Conservation (phyloP, 2,888 invertebrate genomes). For the Mythimna vitellina region DNA sequence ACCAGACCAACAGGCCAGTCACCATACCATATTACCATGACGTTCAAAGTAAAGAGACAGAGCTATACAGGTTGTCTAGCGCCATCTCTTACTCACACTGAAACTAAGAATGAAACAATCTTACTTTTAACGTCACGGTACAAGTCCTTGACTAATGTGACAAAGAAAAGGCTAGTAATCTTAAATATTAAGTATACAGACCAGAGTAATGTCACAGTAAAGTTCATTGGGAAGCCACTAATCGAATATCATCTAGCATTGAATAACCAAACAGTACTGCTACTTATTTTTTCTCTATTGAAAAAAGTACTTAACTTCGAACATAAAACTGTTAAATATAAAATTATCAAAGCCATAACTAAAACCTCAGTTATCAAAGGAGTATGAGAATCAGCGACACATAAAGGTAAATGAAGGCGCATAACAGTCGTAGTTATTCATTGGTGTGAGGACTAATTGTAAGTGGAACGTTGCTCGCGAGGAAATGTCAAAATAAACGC, state of each 20-base stretch:
- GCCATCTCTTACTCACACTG: too few species aligned
- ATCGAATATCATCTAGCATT: background rate
- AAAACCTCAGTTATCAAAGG: slow-evolving; percentile 36
- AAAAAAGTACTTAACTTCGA: background rate
- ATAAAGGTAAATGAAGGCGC: slow-evolving; percentile 56
- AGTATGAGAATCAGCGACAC: slow-evolving; percentile 51
- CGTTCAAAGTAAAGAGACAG: too few species aligned
- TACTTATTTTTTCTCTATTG: background rate
- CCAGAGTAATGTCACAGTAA: background rate
- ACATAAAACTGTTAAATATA: slow-evolving; percentile 2
- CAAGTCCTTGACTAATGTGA: background rate
- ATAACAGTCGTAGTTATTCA: slow-evolving; percentile 59
- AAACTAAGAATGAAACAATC: too few species aligned
- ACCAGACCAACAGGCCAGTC: too few species aligned
- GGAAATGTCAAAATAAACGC: slow-evolving; percentile 77
- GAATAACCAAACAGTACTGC: background rate
- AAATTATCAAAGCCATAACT: slow-evolving; percentile 31
- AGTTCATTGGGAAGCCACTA: background rate
- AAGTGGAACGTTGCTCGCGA: slow-evolving; percentile 64
- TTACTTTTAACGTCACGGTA: too few species aligned
- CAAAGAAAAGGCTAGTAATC: background rate
- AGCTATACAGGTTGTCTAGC: too few species aligned
- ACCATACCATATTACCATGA: too few species aligned
- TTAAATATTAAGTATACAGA: too few species aligned
- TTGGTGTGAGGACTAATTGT: slow-evolving; percentile 60